Evolutionary conservation across 2,888 invertebrate species (phyloP).

Genomic region (Drosophila anceps): DNA sequence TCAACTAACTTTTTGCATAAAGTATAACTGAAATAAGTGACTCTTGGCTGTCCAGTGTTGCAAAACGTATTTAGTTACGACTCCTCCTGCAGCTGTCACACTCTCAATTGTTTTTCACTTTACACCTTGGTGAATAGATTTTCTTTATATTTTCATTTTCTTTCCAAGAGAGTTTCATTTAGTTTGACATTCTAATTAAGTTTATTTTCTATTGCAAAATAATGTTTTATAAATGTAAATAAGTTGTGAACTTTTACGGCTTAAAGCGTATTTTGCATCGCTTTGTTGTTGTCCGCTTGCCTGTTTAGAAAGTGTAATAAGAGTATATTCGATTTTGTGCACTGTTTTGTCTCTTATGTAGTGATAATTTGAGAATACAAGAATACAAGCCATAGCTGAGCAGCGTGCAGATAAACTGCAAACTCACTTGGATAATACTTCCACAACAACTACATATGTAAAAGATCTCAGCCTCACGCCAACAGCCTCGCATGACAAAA

Average conservation of each 20-base stretch:
- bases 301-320: not conserved
- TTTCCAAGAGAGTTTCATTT: not conserved
- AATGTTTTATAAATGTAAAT: constrained; percentile 2
- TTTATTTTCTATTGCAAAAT: not conserved
- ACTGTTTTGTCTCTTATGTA: not conserved
- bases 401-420: no score
- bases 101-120: constrained; percentile 1
- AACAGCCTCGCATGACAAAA: no score
- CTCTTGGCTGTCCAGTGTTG: constrained; percentile 3
- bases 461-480: no score
- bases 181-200: constrained; percentile 5
- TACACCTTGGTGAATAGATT: constrained; percentile 1
- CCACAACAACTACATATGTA: no score
- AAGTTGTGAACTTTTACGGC: not conserved
- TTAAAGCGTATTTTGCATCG: not conserved
- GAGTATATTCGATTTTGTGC: not conserved
- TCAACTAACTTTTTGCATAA: constrained; percentile 6
- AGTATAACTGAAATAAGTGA: constrained; percentile 15
- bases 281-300: not conserved
- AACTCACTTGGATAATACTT: no score
- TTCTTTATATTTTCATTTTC: not conserved
- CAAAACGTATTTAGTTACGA: not conserved
- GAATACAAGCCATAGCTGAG: no score
- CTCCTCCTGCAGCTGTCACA: not conserved
- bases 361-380: no score